Evolutionary conservation across 2,888 invertebrate species (phyloP).

Genomic region (Anthrax anthrax): DNA sequence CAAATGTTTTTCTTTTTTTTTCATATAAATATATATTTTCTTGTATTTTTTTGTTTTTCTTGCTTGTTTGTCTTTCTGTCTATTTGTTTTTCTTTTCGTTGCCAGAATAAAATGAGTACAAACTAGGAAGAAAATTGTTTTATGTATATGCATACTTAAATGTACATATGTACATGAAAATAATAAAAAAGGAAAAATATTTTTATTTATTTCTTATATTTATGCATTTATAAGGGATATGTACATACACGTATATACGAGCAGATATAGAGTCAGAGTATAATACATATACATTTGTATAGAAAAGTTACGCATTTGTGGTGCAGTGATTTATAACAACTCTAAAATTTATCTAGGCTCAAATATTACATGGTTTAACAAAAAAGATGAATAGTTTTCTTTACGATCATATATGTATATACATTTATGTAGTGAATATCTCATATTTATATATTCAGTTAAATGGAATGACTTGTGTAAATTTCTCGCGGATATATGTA

Average conservation of each 20-base stretch:
- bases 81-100: not conserved
- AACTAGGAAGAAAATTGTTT: not conserved
- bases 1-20: constrained; percentile 1
- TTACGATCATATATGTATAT: no score
- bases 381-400: not conserved
- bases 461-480: no score
- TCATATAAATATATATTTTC: not conserved
- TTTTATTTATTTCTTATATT: no score
- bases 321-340: constrained; percentile 13
- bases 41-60: not conserved
- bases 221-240: no score
- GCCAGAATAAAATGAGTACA: no score
- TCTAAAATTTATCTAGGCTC: constrained; percentile 2
- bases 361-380: not conserved
- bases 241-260: no score
- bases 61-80: no score
- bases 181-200: not conserved
- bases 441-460: no score
- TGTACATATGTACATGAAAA: no score
- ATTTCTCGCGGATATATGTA: no score
- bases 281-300: not conserved
- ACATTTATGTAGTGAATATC: no score
- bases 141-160: not conserved
- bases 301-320: constrained; percentile 9
- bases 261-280: no score